phyloP scores from a whole-genome alignment of 1,140 invertebrate species.

The Drosophila lacertosa region DNA sequence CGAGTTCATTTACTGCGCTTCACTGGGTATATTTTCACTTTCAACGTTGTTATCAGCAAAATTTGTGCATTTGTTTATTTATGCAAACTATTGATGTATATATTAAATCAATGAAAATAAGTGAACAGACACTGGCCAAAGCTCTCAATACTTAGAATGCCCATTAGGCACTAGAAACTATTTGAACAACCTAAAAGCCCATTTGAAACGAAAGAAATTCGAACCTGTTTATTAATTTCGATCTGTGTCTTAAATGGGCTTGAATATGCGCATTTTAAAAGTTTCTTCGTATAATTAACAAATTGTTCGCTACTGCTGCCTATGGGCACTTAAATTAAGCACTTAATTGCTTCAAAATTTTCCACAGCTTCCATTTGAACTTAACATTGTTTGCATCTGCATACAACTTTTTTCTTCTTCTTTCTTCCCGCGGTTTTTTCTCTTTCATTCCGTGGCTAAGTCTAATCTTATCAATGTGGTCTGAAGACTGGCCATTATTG shows the following conservation, averaged over 20 bases:
- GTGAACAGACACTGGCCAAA: neutral
- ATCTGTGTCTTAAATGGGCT: neutral
- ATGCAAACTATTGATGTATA: constrained; percentile 16
- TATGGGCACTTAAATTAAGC: no score
- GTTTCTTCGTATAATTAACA: no score
- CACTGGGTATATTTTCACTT: constrained; percentile 14
- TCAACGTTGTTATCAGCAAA: constrained; percentile 26
- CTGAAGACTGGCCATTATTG: constrained; percentile 8
- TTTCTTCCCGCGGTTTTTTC: neutral
- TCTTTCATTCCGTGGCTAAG: constrained; percentile 19
- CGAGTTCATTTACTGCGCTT: constrained; percentile 1
- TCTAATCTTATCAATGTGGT: constrained; percentile 58
- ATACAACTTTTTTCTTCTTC: neutral
- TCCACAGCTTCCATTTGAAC: neutral
- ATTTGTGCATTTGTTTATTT: constrained; percentile 6
- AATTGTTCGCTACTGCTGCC: no score
- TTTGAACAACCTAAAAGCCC: constrained; percentile 13
- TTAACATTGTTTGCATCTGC: neutral
- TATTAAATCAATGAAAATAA: neutral
- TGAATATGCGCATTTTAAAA: constrained; percentile 8
- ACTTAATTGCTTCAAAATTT: neutral
- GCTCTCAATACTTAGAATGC: neutral
- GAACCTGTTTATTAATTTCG: constrained; percentile 20
- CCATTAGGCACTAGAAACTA: neutral
- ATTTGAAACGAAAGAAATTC: neutral